Percentiles rank a stretch among this genome's conserved stretches.
phyloP scores from a whole-genome alignment of 2,888 invertebrate genomes.

The Synergus laeviventris region DNA sequence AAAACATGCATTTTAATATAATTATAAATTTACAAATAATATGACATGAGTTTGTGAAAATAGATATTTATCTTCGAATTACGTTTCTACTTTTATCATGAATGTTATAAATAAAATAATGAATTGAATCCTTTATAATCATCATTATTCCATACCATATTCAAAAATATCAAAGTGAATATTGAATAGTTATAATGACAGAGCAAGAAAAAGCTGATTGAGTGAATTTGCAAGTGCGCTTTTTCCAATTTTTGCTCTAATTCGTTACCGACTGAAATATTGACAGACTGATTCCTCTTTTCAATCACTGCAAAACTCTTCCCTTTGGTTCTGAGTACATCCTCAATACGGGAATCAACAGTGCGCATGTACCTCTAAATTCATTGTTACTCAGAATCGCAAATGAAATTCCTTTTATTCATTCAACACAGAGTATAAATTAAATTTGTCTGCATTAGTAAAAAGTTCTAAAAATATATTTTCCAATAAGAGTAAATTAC shows the following conservation, averaged over 20 bases:
- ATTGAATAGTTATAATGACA: background rate
- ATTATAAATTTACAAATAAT: background rate
- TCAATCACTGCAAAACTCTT: background rate
- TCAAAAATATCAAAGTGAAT: background rate
- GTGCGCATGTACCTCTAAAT: background rate
- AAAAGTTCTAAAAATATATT: no score
- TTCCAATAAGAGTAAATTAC: background rate
- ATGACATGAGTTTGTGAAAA: background rate
- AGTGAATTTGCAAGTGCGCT: background rate
- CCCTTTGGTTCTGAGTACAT: background rate
- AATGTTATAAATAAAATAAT: no score
- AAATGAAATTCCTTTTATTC: background rate
- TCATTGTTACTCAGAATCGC: background rate
- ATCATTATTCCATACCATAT: background rate
- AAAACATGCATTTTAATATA: background rate
- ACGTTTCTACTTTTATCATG: no score
- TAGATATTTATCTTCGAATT: background rate
- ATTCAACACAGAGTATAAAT: background rate
- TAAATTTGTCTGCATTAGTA: background rate
- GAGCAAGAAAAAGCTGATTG: background rate
- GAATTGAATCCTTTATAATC: background rate
- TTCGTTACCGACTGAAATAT: background rate
- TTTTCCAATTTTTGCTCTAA: background rate
- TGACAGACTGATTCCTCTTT: slow-evolving; percentile 9
- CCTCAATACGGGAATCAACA: background rate